Evolutionary conservation across 2,797 vertebrate species (phyloP), one percentile per base, ranked within the genome.

Genomic region (Cyprinella venusta): DNA sequence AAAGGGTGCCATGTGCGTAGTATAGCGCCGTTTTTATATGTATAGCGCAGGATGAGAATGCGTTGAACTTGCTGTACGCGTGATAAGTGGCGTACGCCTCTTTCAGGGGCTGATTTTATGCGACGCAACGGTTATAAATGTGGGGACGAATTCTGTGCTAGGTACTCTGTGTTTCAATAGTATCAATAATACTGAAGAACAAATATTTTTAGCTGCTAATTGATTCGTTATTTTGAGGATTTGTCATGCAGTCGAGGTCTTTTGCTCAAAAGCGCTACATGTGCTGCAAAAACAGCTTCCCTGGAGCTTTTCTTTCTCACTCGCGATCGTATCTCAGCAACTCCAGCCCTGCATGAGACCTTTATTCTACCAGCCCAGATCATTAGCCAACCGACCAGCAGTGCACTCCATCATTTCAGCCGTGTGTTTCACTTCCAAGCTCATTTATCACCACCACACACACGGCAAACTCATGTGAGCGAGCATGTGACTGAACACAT

Each of bases 331-430:
- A 26, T 50, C 26, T 74, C 69, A 40, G 80, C 40, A 19, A 64
- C 80, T 74, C 54, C 15, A 15, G 38, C 70, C 8, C 45, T 15
- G 70, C 59, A 21, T 64, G 80, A 75, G 80, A 64, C 42, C 70
- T 81, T 81, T 65, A 75, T 75, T 75, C 21, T 5, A 74, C 18
- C 80, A 81, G 80, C 42, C 45, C 69, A 74, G 42, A 81, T 81
- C 80, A 81, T 81, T 75, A 75, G 26, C 50, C 42, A 52, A 42
- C 59, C 75, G 70, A 64, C 54, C 79, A 72, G 79, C 26, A 5
- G 13, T 50, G 80, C 33, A 18, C 56, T 65, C 56, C 45, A 65
- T 74, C 70, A 64, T 81, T 81, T 75, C 59, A 40, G 56, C 15
- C 2, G 21, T 54, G n/a, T 70, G 67, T 61, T 61, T 70, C 54